Conservation (phyloP, 2,888 invertebrate species). For the Myopa testacea region DNA sequence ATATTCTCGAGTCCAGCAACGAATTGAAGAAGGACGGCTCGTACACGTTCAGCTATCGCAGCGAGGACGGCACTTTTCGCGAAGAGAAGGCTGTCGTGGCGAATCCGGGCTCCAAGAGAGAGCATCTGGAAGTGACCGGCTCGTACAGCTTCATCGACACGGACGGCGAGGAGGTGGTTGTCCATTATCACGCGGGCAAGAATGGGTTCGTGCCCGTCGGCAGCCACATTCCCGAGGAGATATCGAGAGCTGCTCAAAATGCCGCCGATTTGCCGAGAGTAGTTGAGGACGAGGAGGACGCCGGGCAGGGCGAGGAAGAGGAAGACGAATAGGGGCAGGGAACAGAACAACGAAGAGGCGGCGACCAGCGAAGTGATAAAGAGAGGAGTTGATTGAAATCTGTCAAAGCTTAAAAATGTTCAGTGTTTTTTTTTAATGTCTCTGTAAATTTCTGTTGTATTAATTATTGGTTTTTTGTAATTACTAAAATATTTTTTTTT, state of each 20-base stretch:
- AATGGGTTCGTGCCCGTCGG: slow-evolving; percentile 67
- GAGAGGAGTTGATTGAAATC: background rate
- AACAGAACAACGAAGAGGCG: background rate
- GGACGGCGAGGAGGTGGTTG: slow-evolving; percentile 62
- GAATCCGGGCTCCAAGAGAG: slow-evolving; percentile 58
- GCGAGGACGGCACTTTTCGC: slow-evolving; percentile 62
- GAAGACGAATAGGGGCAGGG: background rate
- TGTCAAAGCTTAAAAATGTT: background rate
- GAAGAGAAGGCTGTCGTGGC: slow-evolving; percentile 61
- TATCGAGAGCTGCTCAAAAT: slow-evolving; percentile 58
- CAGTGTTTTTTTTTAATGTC: background rate
- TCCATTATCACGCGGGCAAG: slow-evolving; percentile 63
- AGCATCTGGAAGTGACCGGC: slow-evolving; percentile 59
- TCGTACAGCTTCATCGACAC: slow-evolving; percentile 63
- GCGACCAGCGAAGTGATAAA: background rate
- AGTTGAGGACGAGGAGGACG: slow-evolving; percentile 36
- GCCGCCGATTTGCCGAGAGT: slow-evolving; percentile 52
- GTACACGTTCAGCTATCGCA: slow-evolving; percentile 61
- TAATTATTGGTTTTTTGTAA: too few relatives aligned
- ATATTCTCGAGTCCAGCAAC: slow-evolving; percentile 60
- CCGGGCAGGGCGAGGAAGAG: background rate
- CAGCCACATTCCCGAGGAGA: slow-evolving; percentile 58
- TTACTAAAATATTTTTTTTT: too few relatives aligned
- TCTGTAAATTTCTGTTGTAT: background rate
- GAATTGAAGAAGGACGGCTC: slow-evolving; percentile 62